These are phyloP conservation scores for Catharus fuscescens DNA, from an alignment of 2,113 vertebrate species.

Conservation along the genomic window DNA sequence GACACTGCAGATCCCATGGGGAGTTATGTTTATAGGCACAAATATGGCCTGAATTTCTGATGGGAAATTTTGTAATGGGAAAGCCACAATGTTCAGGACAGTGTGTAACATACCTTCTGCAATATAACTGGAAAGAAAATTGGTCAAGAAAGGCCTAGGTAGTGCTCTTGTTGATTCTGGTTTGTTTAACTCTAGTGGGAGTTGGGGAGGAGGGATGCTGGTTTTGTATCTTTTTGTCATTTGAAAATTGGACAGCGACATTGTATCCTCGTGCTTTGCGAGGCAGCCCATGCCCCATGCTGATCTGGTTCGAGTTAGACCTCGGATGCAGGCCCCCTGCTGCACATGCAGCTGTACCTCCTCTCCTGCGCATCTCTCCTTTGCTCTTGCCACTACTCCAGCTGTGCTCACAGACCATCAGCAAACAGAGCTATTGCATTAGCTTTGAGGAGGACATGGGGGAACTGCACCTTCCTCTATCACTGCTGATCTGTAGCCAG, in stretches of 20 bases:
- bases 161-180: not conserved
- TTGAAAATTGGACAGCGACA: not conserved
- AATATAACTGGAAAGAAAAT: not conserved
- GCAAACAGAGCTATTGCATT: not conserved
- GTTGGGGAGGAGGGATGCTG: rapidly evolving
- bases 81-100: not conserved
- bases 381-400: rapidly evolving
- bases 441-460: not conserved
- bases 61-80: not conserved
- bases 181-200: not conserved
- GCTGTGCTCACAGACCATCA: not conserved
- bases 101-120: not conserved
- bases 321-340: not conserved
- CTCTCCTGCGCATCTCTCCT: not conserved
- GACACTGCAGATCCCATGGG: not conserved
- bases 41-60: not conserved
- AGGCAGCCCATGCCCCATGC: not conserved
- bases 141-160: not conserved
- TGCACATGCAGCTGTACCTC: not conserved
- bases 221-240: not conserved
- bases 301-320: not conserved
- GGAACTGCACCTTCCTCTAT: not conserved
- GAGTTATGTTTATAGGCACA: not conserved
- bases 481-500: not conserved
- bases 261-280: not conserved